Evolutionary conservation across 1,140 invertebrate genomes (phyloP).

Genomic region (Pissodes strobi): DNA sequence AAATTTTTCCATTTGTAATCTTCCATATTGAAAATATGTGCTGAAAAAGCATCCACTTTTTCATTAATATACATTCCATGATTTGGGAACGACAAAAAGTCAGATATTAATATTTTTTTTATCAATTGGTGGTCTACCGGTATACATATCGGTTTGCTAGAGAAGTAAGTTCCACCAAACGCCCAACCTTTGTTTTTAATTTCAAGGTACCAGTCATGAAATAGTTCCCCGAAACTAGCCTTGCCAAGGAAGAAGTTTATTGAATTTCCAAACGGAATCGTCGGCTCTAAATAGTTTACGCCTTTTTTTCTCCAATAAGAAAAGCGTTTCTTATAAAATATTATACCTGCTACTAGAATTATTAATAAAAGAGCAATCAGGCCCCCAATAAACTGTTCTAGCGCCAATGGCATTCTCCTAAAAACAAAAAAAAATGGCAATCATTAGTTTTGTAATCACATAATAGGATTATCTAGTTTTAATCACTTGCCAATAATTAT

Average conservation of each 20-base stretch:
- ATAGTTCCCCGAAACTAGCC: constrained; percentile 38
- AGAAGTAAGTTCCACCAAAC: constrained; percentile 54
- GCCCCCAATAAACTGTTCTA: no score
- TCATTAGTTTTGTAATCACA: no score
- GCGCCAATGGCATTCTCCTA: no score
- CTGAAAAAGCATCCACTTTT: constrained; percentile 59
- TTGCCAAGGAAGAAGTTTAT: constrained; percentile 31
- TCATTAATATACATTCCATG: constrained; percentile 59
- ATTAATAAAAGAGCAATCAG: no score
- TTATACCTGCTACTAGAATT: not conserved
- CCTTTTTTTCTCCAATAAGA: constrained; percentile 45
- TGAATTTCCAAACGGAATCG: constrained; percentile 49
- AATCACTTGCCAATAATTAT: no score
- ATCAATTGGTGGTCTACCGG: constrained; percentile 59
- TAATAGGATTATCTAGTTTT: no score
- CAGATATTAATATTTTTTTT: constrained; percentile 59
- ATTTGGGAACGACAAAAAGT: constrained; percentile 63
- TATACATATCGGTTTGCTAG: constrained; percentile 55
- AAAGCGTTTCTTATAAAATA: constrained; percentile 38
- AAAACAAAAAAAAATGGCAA: no score
- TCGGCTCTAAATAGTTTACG: constrained; percentile 41
- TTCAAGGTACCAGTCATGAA: constrained; percentile 41
- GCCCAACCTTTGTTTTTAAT: constrained; percentile 29
- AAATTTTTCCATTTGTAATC: constrained; percentile 54
- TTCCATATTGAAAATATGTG: constrained; percentile 51